Evolutionary conservation across 1,140 invertebrate genomes (phyloP), one percentile per base, ranked within the genome.

Genomic region (Drosophila asahinai): DNA sequence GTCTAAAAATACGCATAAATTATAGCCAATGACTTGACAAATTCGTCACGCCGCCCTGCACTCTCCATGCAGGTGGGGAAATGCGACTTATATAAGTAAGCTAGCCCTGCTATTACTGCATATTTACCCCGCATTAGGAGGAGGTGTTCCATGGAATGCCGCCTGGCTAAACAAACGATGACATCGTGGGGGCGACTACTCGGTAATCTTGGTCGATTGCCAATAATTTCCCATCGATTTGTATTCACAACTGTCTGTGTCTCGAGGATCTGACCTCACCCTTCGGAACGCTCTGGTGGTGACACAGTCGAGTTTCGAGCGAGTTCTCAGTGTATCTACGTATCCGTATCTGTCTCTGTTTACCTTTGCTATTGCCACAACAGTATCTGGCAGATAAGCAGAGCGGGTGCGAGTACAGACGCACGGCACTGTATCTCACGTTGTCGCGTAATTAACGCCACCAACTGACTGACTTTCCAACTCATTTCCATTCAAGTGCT

Each of bases 181-280:
- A 75, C 75, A 76, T 68, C 33, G 76, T 42, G 22, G 51, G 40
- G 45, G 45, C 36, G 17, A 19, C 47, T 54, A 40, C 49, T 38
- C 59, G n/a, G 63, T 60, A 76, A 75, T 70, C 59, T 81, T 84
- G 86, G 82, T 79, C 65, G 72, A 74, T 74, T 80, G 86, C 77
- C 86, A 89, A 81, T 86, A 80, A 80, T 77, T 81, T 63, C 25
- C 45, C 81, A 90, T 89, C 77, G 86, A 89, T 86, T 86, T 57
- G 79, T 45, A 72, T 65, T 79, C 59, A 64, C 77, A 72, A 70
- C 83, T 73, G 55, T 52, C 48, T 36, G 48, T 61, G 70, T 60
- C 38, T 52, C 36, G 67, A 45, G 45, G 55, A 52, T 74, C 38
- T 66, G 40, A 60, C 72, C 54, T 55, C 17, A n/a, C 17, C 36